Evolutionary conservation across 2,113 vertebrate genomes (phyloP).

Genomic region (Hystrix brachyura): DNA sequence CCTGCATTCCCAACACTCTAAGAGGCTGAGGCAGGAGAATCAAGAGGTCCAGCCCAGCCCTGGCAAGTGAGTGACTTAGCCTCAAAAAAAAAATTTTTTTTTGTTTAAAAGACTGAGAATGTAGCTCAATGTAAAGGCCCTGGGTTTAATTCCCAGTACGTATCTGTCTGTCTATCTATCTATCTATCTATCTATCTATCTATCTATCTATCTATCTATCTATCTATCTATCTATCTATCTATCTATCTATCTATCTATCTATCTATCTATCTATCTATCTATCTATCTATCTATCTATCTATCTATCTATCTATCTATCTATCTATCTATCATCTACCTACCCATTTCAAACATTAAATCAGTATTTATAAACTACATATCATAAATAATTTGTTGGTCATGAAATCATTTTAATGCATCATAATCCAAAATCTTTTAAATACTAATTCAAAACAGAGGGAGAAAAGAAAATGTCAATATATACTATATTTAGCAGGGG

Average conservation of each 20-base stretch:
- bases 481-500: background rate
- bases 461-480: background rate
- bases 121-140: background rate
- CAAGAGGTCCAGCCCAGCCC: background rate
- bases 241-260: too few relatives aligned
- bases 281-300: background rate
- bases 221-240: too few relatives aligned
- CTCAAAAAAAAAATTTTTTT: background rate
- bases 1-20: background rate
- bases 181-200: too few relatives aligned
- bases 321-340: too few relatives aligned
- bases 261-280: background rate
- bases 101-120: background rate
- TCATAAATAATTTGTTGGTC: background rate
- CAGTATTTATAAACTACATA: background rate
- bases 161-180: background rate
- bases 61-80: background rate
- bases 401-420: background rate
- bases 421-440: background rate
- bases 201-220: too few relatives aligned
- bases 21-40: background rate
- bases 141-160: background rate
- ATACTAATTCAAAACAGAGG: background rate
- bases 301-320: too few relatives aligned
- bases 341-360: background rate